A percentile compares a stretch with the other conserved stretches of the same genome.
Evolutionary conservation across 2,113 vertebrate genomes (phyloP).

Genomic region (Tichodroma muraria): DNA sequence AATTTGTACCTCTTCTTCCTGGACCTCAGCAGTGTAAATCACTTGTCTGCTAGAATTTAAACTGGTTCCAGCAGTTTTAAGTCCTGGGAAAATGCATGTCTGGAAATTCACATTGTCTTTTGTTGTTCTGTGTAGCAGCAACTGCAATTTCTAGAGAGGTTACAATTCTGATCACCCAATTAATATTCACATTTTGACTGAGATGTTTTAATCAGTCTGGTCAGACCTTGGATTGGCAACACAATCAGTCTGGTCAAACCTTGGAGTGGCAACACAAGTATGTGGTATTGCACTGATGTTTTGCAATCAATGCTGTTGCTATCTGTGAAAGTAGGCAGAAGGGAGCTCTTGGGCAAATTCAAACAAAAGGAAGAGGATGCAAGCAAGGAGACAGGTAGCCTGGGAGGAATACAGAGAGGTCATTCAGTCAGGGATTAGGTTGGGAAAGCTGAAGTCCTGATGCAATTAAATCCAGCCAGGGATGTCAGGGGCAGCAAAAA

Average conservation of each 20-base stretch:
- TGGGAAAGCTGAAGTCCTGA: neutral
- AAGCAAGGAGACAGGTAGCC: neutral
- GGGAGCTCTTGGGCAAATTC: neutral
- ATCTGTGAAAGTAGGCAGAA: neutral
- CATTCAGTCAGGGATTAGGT: neutral
- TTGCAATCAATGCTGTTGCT: neutral
- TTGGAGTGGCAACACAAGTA: neutral
- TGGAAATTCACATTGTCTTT: neutral
- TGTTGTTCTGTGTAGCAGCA: neutral
- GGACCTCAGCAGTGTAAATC: neutral
- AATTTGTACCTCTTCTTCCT: no score
- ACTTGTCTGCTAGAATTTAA: neutral
- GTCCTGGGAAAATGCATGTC: fast-evolving
- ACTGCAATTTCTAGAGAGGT: neutral
- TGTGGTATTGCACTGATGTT: neutral
- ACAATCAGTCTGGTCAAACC: neutral
- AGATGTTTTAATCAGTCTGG: neutral
- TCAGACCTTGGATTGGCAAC: neutral
- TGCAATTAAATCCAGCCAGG: neutral
- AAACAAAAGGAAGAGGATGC: neutral
- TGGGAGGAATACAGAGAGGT: neutral
- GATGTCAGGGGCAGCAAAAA: neutral
- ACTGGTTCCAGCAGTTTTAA: neutral
- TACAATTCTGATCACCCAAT: neutral
- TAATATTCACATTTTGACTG: neutral